A percentile compares a stretch with the other conserved stretches of the same genome.
Evolutionary conservation across 2,797 vertebrate species (phyloP).

Genomic region (Urosaurus nigricauda): DNA sequence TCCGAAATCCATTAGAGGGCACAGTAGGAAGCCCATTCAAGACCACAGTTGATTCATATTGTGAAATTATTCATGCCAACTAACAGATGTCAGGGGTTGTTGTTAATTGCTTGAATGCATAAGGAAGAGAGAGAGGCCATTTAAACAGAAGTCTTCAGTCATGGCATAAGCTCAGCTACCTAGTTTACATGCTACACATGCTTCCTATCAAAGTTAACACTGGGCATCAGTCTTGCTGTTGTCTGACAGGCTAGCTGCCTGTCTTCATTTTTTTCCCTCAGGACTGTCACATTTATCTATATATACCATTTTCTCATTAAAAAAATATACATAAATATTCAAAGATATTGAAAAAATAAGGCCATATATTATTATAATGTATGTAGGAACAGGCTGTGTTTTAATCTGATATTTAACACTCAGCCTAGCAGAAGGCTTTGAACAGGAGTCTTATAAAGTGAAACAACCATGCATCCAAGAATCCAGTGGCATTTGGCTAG

Average conservation of each 20-base stretch:
- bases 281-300: not conserved
- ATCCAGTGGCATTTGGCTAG: slow-evolving; percentile 35
- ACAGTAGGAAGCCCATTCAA: not conserved
- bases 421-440: not conserved
- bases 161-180: not conserved
- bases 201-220: not conserved
- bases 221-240: no score
- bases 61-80: not conserved
- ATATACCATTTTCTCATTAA: not conserved
- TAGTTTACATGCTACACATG: not conserved
- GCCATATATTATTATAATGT: not conserved
- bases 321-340: not conserved
- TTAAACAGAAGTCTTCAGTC: not conserved
- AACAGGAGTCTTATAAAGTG: slow-evolving; percentile 10
- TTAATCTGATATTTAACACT: not conserved
- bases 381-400: not conserved
- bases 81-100: not conserved
- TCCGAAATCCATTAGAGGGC: not conserved
- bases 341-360: not conserved
- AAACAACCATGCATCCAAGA: not conserved
- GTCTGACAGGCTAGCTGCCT: not conserved
- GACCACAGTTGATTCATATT: not conserved
- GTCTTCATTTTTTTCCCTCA: not conserved
- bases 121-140: not conserved
- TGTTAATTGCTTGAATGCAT: not conserved